Evolutionary conservation across 2,888 invertebrate genomes (phyloP), one percentile per base, ranked within the genome.

Genomic region (Seira musarum): DNA sequence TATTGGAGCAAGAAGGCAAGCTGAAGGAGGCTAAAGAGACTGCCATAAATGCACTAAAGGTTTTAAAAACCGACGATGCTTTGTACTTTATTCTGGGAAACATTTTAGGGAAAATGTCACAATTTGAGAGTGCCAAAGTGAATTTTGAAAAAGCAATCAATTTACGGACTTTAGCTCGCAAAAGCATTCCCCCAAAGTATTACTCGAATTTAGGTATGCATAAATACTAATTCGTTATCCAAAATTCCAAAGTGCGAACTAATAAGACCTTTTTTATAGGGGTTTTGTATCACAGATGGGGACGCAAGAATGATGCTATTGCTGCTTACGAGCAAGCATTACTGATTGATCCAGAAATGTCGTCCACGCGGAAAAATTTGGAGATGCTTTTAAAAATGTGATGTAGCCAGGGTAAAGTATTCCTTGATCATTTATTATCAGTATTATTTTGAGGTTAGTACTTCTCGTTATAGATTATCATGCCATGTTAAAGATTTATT

Each of bases 211-310:
- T 98, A 86, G 97, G 97, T 95, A 90, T 89, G 89, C 19, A 21
- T 35, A 46, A 10, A 46, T 10, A 10, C 13, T 46, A 46, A 46
- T 6, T 46, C n/a, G n/a, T n/a, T n/a, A n/a, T n/a, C n/a, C n/a
- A n/a, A n/a, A n/a, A n/a, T n/a, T n/a, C n/a, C n/a, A n/a, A n/a
- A n/a, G n/a, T n/a, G n/a, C n/a, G n/a, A n/a, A n/a, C n/a, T n/a
- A 46, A 57, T 17, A 10, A 60, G 22, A n/a, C 2, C 63, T 63
- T 53, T 77, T 88, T 83, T 87, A 0, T 82, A 94, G 95, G 95
- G 78, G 96, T 97, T 21, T 90, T 97, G n/a, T 97, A 97, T 89
- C 97, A 97, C 90, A 93, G 96, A 22, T 96, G 96, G 96, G 93
- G 93, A 83, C 95, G 94, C 89, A 91, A 92, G 79, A 90, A 92